phyloP scores from a whole-genome alignment of 1,140 invertebrate genomes.

The Cyclina sinensis region DNA sequence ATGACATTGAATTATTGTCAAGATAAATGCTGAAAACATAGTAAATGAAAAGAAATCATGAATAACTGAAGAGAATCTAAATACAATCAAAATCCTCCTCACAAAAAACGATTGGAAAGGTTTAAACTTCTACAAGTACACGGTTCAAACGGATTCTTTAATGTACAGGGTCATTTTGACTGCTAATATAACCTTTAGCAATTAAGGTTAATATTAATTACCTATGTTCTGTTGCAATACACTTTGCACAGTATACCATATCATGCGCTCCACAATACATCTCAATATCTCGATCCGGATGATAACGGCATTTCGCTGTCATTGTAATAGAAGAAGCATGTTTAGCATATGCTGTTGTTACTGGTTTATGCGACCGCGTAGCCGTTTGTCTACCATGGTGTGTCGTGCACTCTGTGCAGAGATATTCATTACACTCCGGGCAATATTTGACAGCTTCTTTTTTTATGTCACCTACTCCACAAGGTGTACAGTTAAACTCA shows the following conservation, averaged over 20 bases:
- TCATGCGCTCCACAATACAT: conserved; percentile 7
- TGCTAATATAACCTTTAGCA: no score
- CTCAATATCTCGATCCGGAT: conserved; percentile 27
- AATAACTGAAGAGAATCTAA: no score
- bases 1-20: no score
- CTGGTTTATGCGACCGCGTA: background rate
- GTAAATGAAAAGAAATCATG: no score
- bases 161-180: no score
- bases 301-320: conserved; percentile 4
- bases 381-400: background rate
- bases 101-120: background rate
- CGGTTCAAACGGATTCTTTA: no score
- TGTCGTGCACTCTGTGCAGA: background rate
- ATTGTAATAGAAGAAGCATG: background rate
- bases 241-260: conserved; percentile 17
- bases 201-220: background rate
- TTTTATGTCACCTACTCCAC: background rate
- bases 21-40: no score
- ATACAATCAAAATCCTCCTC: background rate
- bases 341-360: background rate
- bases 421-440: conserved; percentile 10
- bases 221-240: conserved; percentile 24
- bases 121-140: no score
- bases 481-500: background rate
- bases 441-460: conserved; percentile 1